Conservation (phyloP, 2,113 vertebrate species). For the Ranitomeya variabilis region DNA sequence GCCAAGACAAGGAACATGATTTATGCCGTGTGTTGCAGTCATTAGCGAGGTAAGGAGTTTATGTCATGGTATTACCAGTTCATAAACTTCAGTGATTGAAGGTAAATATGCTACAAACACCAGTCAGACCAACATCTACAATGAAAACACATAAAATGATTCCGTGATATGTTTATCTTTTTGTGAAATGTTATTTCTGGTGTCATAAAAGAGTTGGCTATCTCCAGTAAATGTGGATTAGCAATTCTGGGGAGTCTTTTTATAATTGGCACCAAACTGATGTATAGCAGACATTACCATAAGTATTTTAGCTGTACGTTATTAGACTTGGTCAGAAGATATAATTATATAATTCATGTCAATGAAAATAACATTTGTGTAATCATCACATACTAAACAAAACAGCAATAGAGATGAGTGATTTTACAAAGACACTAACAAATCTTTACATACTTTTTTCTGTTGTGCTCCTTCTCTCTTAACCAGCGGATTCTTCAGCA, state of each 20-base stretch:
- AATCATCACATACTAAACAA: background rate
- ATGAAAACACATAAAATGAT: background rate
- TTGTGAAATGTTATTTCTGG: background rate
- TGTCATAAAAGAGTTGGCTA: background rate
- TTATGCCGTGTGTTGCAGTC: conserved; percentile 8
- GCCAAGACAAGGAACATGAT: background rate
- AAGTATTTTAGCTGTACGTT: background rate
- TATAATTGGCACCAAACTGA: background rate
- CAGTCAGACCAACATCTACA: conserved; percentile 4
- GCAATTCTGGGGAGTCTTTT: background rate
- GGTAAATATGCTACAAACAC: conserved; percentile 15
- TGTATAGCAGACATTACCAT: background rate
- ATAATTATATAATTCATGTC: background rate
- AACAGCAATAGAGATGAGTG: background rate
- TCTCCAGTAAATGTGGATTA: background rate
- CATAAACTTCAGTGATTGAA: conserved; percentile 37
- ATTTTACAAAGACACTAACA: background rate
- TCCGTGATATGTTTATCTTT: background rate
- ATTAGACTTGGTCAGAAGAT: background rate
- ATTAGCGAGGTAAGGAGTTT: conserved; percentile 19
- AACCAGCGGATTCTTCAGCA: background rate
- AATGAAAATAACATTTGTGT: background rate
- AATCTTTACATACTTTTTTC: too few relatives aligned
- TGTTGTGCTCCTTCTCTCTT: too few relatives aligned
- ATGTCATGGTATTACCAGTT: conserved; percentile 41